Percentiles rank a stretch among this genome's conserved stretches.
Evolutionary conservation across 2,113 vertebrate species (phyloP).

Genomic region (Oreochromis tanganicae): DNA sequence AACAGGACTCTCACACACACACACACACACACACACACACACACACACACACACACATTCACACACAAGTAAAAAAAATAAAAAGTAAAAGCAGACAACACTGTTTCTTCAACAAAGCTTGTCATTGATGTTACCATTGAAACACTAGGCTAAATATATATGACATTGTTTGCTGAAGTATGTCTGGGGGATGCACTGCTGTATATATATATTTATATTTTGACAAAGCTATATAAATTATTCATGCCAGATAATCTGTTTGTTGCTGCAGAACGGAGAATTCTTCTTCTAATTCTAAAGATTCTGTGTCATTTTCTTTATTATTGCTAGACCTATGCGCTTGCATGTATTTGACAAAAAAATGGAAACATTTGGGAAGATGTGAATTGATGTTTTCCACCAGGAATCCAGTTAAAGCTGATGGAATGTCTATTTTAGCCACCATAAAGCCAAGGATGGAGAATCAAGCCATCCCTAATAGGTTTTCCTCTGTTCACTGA

Average conservation of each 20-base stretch:
- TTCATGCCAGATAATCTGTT: slow-evolving; percentile 30
- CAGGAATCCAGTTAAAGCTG: background rate
- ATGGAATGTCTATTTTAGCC: background rate
- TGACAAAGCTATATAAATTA: slow-evolving; percentile 33
- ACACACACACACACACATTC: background rate
- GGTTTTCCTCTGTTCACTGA: background rate
- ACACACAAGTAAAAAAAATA: background rate
- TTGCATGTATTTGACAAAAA: background rate
- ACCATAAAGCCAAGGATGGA: background rate
- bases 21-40: background rate
- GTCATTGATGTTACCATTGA: background rate
- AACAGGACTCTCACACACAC: background rate
- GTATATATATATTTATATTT: background rate
- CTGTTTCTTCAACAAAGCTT: background rate
- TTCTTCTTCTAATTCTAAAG: too few relatives aligned
- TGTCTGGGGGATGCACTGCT: background rate
- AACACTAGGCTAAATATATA: slow-evolving; percentile 28
- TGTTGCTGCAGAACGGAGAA: background rate
- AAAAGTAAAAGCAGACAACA: background rate
- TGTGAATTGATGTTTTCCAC: background rate
- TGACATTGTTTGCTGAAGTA: background rate
- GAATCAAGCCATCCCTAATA: background rate
- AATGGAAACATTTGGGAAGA: background rate
- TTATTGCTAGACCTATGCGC: background rate
- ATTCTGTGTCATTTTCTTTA: background rate